Base-by-base conservation (phyloP, 2,888 invertebrate genomes). In the Xiphydria camelus region DNA sequence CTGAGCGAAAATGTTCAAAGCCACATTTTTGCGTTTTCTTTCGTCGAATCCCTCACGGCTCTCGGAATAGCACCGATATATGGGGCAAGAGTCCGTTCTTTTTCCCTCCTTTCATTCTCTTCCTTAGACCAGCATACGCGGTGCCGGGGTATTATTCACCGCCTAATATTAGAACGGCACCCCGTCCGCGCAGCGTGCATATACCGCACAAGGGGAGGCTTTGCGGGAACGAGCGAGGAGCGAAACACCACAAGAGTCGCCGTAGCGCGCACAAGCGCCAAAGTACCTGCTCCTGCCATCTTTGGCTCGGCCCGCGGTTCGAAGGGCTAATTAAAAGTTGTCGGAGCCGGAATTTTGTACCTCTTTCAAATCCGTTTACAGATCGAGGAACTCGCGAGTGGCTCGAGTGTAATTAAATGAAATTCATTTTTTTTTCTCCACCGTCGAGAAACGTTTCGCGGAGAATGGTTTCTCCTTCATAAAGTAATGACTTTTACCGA, bases 91-190 rank as follows among this genome's bases (percentile, higher is more conserved):
- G n/a, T 25, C 5, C 12, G 26, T 0, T 26, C 3, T 26, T 10
- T 4, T n/a, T 26, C 14, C 14, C 14, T 22, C 5, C 22, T 22
- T 22, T 26, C 4, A 12, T 26, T 26, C 26, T 2, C 10, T 26
- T 5, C 9, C 3, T 26, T 26, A 3, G n/a, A n/a, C n/a, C n/a
- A n/a, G n/a, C n/a, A n/a, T n/a, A n/a, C n/a, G n/a, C 5, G 26
- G n/a, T n/a, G 47, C 53, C 53, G 22, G 47, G 45, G 32, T 47
- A 45, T 57, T 61, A 63, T 59, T 61, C 59, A 57, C 48, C 49
- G 50, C 50, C 57, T 62, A 59, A 62, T 62, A 61, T 62, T 61
- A 61, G 59, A 63, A 55, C 53, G 39, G 44, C 41, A 7, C 18
- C 2, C 9, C n/a, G 33, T 23, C 6, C 23, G 23, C 23, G 6